Percentiles rank a stretch among this genome's conserved stretches.
Evolutionary conservation across 2,113 vertebrate genomes (phyloP).

Genomic region (Engraulis encrasicolus): DNA sequence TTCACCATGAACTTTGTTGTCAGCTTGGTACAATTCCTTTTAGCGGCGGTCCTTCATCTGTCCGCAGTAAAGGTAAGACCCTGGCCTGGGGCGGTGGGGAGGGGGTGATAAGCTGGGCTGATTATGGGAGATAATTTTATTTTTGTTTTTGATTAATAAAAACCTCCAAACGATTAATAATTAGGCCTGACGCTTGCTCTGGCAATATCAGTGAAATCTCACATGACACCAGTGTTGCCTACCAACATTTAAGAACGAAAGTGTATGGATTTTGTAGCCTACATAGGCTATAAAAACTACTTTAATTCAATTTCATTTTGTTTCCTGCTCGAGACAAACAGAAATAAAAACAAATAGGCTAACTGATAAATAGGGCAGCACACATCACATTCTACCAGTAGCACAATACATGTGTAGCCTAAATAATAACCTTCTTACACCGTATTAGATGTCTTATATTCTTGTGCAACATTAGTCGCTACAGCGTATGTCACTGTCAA

Average conservation of each 20-base stretch:
- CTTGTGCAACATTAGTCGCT: neutral
- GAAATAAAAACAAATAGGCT: too few species aligned
- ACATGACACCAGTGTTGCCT: neutral
- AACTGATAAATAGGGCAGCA: too few species aligned
- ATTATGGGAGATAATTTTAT: constrained; percentile 5
- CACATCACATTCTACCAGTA: too few species aligned
- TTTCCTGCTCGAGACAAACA: too few species aligned
- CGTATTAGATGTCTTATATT: neutral
- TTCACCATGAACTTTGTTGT: constrained; percentile 78
- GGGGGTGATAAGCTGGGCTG: neutral
- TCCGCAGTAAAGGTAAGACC: constrained; percentile 67
- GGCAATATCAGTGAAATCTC: neutral
- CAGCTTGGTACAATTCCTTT: constrained; percentile 68
- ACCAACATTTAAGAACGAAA: neutral
- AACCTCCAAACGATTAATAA: neutral
- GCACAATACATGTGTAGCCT: too few species aligned
- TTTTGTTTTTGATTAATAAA: neutral
- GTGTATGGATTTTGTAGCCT: neutral
- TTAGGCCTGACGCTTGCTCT: constrained; percentile 1
- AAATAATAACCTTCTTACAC: too few species aligned
- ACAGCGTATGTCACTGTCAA: neutral
- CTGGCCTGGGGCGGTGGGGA: neutral
- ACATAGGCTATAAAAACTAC: too few species aligned
- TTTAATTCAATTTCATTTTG: too few species aligned
- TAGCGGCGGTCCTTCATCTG: constrained; percentile 66